These are phyloP conservation scores for Pangasius sanitwongsei DNA, from an alignment of 2,797 vertebrate species.

Conservation along the genomic window DNA sequence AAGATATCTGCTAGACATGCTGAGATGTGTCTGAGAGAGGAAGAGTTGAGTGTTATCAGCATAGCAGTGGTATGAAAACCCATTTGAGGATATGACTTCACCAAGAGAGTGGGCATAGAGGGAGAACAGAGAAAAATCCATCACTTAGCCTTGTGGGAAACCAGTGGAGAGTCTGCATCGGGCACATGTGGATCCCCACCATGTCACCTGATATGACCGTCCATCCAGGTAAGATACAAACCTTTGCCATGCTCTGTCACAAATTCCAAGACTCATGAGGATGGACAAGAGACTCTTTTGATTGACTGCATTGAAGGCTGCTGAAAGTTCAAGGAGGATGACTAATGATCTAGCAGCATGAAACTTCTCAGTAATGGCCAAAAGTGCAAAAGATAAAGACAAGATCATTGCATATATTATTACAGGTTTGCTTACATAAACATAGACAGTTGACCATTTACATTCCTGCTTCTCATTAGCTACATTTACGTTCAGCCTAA, in stretches of 20 bases:
- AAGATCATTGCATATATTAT: background rate
- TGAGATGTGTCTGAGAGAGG: background rate
- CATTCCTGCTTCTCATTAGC: background rate
- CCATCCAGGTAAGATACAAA: background rate
- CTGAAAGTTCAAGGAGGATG: background rate
- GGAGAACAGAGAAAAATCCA: background rate
- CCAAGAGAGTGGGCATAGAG: background rate
- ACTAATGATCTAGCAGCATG: background rate
- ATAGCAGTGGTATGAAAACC: background rate
- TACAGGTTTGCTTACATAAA: background rate
- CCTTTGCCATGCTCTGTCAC: background rate
- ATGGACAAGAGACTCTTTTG: background rate
- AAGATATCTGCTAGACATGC: background rate
- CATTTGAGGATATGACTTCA: background rate
- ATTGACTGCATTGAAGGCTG: background rate
- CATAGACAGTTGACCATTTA: background rate
- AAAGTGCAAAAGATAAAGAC: background rate
- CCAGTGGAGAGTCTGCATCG: background rate
- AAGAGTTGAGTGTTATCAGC: conserved; percentile 1
- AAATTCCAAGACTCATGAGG: background rate
- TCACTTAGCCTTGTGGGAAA: background rate
- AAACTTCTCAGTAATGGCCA: background rate
- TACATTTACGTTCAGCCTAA: background rate
- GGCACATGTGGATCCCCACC: background rate
- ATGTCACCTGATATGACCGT: background rate